Base-by-base conservation (phyloP, 2,113 vertebrate species). In the Dasyprocta punctata region DNA sequence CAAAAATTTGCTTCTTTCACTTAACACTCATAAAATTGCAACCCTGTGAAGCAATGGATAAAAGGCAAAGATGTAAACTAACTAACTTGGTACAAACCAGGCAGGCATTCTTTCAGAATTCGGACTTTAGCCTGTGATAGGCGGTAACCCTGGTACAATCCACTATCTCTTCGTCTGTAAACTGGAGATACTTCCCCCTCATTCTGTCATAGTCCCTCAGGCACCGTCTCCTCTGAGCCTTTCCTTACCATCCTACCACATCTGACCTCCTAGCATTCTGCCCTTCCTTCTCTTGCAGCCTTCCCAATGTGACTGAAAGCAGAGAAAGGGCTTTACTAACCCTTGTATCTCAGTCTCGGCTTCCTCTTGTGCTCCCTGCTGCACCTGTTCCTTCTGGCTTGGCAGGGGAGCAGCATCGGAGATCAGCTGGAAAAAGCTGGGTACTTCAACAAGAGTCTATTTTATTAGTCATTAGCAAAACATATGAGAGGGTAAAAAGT, bases 381-480 rank as follows among this genome's bases (percentile, higher is more conserved):
- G 83, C 17, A 56, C 36, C 28, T 90, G n/a, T 81, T 58, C 14
- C 86, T 90, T 92, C 3, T 49, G 56, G 65, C 30, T 67, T 91
- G 69, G 63, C 0, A 38, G 17, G 28, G 20, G 33, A 49, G 19
- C 14, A 63, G 52, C 54, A 78, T 2, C 54, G 52, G 19, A 19
- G 22, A 47, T 82, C 5, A 75, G 38, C 7, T 2, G 11, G 63
- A 41, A 89, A 61, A 77, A 75, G 67, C 87, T 47, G 56, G 47
- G 65, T 41, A 67, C 58, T 84, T 91, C 9, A 60, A 91, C 10
- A 91, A 93, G 30, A 95, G 80, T 54, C 24, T 30, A 81, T 85
- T 93, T 88, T 28, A 87, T 78, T 73, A 95, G 61, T 24, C 7
- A 67, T 81, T 77, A 96, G n/a, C 44, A 87, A 83, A 85, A n/a